Percentiles rank a stretch among this genome's conserved stretches.
phyloP scores from a whole-genome alignment of 1,140 invertebrate genomes.

The Atta cephalotes region DNA sequence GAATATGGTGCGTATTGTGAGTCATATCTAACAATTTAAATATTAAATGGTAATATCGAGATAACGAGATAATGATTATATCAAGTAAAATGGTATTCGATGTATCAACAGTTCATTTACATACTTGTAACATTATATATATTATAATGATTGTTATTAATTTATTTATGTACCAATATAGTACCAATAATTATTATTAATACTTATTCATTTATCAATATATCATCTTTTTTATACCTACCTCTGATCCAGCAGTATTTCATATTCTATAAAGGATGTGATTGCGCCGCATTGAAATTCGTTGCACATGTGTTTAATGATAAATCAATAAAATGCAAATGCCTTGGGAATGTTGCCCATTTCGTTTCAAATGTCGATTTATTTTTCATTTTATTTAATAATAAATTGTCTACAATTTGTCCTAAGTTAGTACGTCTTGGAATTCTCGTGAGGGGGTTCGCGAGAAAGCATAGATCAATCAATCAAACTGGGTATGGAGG shows the following conservation, averaged over 20 bases:
- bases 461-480: constrained; percentile 80
- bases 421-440: constrained; percentile 85
- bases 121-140: neutral
- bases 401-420: constrained; percentile 86
- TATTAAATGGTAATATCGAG: neutral
- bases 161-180: neutral
- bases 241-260: constrained; percentile 7
- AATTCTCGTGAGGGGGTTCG: constrained; percentile 80
- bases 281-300: neutral
- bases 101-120: too few relatives aligned
- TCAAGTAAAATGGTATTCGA: too few relatives aligned
- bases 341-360: constrained; percentile 33
- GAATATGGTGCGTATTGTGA: neutral
- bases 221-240: neutral
- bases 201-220: neutral
- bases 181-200: neutral
- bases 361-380: constrained; percentile 85
- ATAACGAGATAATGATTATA: too few relatives aligned
- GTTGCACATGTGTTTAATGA: neutral
- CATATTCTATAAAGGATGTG: neutral
- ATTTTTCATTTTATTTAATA: constrained; percentile 85
- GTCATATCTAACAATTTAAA: constrained; percentile 3
- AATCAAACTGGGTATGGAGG: constrained; percentile 71
- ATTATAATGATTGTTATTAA: neutral
- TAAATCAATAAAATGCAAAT: constrained; percentile 49